phyloP scores from a whole-genome alignment of 2,113 vertebrate species.

The Gadus chalcogrammus region DNA sequence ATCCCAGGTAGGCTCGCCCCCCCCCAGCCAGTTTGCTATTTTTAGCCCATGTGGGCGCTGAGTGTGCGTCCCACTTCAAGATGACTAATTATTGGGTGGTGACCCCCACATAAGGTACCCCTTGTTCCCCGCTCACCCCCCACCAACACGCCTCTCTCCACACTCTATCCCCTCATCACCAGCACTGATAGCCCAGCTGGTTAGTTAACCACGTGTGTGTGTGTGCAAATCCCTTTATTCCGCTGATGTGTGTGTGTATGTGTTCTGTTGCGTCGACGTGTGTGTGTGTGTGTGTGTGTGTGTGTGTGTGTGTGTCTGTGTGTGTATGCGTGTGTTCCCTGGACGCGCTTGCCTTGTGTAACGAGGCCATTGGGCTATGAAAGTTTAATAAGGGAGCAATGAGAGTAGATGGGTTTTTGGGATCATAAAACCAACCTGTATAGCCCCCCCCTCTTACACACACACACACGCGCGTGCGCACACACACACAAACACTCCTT shows the following conservation, averaged over 20 bases:
- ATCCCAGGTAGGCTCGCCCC: slow-evolving; percentile 33
- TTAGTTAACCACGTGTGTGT: neutral
- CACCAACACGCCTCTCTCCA: slow-evolving; percentile 4
- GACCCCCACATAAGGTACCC: slow-evolving; percentile 54
- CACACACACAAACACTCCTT: no score
- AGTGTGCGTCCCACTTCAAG: slow-evolving; percentile 49
- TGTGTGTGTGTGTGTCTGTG: neutral
- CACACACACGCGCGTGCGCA: no score
- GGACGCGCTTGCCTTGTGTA: slow-evolving; percentile 28
- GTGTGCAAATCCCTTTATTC: neutral
- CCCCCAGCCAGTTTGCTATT: slow-evolving; percentile 50
- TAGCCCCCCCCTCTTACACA: neutral
- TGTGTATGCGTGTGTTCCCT: slow-evolving; percentile 44
- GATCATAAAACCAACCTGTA: slow-evolving; percentile 49
- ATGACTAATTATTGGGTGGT: slow-evolving; percentile 65
- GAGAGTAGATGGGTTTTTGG: slow-evolving; percentile 47
- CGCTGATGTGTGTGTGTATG: neutral
- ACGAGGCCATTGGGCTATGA: slow-evolving; percentile 48
- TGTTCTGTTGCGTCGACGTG: neutral
- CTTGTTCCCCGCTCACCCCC: slow-evolving; percentile 20
- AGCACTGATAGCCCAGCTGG: neutral
- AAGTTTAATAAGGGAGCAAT: slow-evolving; percentile 63
- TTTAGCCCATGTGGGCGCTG: slow-evolving; percentile 41
- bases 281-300: neutral
- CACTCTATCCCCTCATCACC: neutral